Conservation (phyloP, 1,140 invertebrate species). For the Zeugodacus cucurbitae region DNA sequence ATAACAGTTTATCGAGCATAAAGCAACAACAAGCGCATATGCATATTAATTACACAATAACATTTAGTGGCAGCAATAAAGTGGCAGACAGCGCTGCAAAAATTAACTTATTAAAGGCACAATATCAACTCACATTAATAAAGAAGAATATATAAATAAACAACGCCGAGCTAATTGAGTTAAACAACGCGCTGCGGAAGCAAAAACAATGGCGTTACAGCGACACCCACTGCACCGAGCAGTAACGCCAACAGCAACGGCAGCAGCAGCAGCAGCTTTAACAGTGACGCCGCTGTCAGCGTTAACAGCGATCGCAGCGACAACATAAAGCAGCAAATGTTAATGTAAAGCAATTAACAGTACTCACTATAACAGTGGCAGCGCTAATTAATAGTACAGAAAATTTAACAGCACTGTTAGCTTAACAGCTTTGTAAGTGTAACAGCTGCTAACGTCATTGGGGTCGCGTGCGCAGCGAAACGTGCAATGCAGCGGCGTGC, state of each 20-base stretch:
- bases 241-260: neutral
- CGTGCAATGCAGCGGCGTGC: neutral
- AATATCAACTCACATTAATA: neutral
- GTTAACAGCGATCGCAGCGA: neutral
- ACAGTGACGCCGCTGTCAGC: neutral
- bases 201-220: neutral
- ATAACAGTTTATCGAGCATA: neutral
- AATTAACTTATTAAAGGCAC: neutral
- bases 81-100: neutral
- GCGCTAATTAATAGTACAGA: no score
- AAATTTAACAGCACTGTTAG: neutral
- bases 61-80: neutral
- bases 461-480: neutral
- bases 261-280: neutral
- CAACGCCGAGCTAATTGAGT: neutral
- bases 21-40: neutral
- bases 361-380: no score
- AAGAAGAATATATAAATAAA: neutral
- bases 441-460: neutral
- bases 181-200: neutral
- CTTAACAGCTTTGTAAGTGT: neutral
- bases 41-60: neutral
- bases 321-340: neutral
- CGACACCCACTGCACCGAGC: neutral
- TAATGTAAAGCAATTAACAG: no score